Percentiles rank a stretch among this genome's conserved stretches.
These are phyloP conservation scores for Patella caerulea DNA, from an alignment of 2,888 invertebrate species.

Conservation along the genomic window DNA sequence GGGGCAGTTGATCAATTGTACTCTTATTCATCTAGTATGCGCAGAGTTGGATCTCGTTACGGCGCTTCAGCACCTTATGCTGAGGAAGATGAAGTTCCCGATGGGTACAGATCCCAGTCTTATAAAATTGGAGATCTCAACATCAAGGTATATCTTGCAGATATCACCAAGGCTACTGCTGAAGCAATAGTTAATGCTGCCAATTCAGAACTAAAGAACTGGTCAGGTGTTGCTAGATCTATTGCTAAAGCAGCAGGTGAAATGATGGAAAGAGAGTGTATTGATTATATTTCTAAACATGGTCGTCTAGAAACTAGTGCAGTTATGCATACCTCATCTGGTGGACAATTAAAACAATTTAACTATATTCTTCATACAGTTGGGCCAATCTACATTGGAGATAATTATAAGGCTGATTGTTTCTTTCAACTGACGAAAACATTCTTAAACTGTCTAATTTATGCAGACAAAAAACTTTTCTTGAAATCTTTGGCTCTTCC, in stretches of 20 bases:
- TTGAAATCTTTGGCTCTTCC: slow-evolving; percentile 40
- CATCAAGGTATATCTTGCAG: slow-evolving; percentile 37
- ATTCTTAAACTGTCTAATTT: slow-evolving; percentile 27
- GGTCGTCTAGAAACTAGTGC: slow-evolving; percentile 29
- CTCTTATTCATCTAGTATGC: not conserved
- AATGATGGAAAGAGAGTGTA: slow-evolving; percentile 43
- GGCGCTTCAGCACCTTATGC: not conserved
- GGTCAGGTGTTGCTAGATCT: slow-evolving; percentile 38
- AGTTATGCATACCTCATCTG: slow-evolving; percentile 52
- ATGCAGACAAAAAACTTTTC: slow-evolving; percentile 21
- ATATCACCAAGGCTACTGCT: slow-evolving; percentile 43
- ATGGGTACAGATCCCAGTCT: not conserved
- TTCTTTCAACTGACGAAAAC: slow-evolving; percentile 36
- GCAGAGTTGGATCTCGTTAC: not conserved
- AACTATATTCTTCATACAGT: slow-evolving; percentile 52
- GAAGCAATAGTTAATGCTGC: slow-evolving; percentile 46
- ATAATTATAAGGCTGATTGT: slow-evolving; percentile 30
- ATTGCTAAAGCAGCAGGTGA: slow-evolving; percentile 44
- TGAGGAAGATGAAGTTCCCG: not conserved
- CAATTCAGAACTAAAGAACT: slow-evolving; percentile 37
- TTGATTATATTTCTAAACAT: slow-evolving; percentile 35
- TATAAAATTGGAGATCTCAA: slow-evolving; percentile 8
- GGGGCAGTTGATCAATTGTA: not conserved
- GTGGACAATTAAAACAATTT: slow-evolving; percentile 41
- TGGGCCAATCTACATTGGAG: slow-evolving; percentile 44